Evolutionary conservation across 2,797 vertebrate species (phyloP).

Genomic region (Hephaestus fuliginosus): DNA sequence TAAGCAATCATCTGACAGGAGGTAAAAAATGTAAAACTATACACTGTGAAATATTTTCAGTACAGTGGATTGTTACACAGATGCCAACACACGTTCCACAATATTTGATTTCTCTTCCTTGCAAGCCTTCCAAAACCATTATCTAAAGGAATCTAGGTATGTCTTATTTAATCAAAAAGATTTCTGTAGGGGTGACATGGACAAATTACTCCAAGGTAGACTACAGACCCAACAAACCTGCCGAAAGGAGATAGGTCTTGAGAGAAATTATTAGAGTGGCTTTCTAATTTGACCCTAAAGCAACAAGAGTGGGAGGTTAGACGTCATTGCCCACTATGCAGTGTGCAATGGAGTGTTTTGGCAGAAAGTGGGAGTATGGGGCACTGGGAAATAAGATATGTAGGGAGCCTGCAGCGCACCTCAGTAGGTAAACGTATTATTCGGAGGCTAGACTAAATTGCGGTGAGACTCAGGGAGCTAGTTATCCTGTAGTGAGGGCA

Average conservation of each 20-base stretch:
- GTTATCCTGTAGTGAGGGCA: slow-evolving; percentile 64
- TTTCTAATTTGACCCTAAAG: slow-evolving; percentile 61
- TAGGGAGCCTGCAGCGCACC: slow-evolving; percentile 60
- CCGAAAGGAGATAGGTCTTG: slow-evolving; percentile 9
- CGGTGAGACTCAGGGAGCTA: slow-evolving; percentile 78
- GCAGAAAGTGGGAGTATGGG: slow-evolving; percentile 54
- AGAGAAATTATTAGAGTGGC: slow-evolving; percentile 51
- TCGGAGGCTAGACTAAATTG: slow-evolving; percentile 76
- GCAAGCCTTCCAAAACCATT: slow-evolving; percentile 10
- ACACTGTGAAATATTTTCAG: background rate
- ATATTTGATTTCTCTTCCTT: background rate
- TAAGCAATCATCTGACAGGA: background rate
- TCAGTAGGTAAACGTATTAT: slow-evolving; percentile 74
- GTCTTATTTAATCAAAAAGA: slow-evolving; percentile 42
- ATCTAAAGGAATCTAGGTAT: slow-evolving; percentile 12
- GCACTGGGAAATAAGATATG: slow-evolving; percentile 77
- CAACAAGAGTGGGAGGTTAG: slow-evolving; percentile 64
- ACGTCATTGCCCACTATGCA: slow-evolving; percentile 47
- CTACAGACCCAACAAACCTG: slow-evolving; percentile 13
- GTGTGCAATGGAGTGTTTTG: slow-evolving; percentile 47
- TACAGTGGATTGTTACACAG: background rate
- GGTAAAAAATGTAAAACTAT: background rate
- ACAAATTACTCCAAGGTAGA: slow-evolving; percentile 34
- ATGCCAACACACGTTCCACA: slow-evolving; percentile 19
- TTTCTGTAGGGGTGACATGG: slow-evolving; percentile 16